A percentile compares a stretch with the other conserved stretches of the same genome.
phyloP scores from a whole-genome alignment of 1,140 invertebrate genomes.

The Lasioglossum baleicum region DNA sequence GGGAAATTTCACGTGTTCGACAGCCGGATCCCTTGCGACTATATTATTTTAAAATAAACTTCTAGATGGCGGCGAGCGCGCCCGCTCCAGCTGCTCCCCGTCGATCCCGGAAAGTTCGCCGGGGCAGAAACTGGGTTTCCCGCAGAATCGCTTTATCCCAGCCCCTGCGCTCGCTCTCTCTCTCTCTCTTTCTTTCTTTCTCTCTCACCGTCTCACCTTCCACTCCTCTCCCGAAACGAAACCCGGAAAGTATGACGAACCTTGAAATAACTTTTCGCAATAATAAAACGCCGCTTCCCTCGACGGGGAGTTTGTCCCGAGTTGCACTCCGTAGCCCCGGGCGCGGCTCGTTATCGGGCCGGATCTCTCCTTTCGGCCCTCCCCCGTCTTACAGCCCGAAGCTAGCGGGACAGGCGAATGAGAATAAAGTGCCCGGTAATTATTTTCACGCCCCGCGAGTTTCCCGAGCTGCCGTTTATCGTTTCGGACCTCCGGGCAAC shows the following conservation, averaged over 20 bases:
- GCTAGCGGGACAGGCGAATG: constrained; percentile 7
- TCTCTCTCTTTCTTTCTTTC: not conserved
- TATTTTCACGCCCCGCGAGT: constrained; percentile 51
- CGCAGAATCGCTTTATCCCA: constrained; percentile 47
- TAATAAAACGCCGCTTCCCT: constrained; percentile 54
- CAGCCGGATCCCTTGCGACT: not conserved
- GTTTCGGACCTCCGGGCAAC: not conserved
- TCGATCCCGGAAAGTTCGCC: constrained; percentile 40
- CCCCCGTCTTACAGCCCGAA: not conserved
- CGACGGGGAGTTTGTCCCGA: constrained; percentile 16
- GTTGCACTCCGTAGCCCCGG: constrained; percentile 17
- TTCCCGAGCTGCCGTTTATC: constrained; percentile 7
- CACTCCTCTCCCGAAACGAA: not conserved
- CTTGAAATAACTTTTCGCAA: constrained; percentile 63
- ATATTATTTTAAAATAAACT: constrained; percentile 41
- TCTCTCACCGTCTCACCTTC: not conserved
- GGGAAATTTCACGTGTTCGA: not conserved
- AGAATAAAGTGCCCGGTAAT: constrained; percentile 55
- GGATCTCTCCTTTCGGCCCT: constrained; percentile 34
- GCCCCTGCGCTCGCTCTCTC: not conserved
- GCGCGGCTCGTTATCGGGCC: constrained; percentile 44
- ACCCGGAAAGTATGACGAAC: constrained; percentile 57
- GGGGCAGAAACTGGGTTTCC: constrained; percentile 29
- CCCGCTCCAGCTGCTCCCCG: constrained; percentile 40
- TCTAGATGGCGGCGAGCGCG: not conserved